Percentiles rank a stretch among this genome's conserved stretches.
These are phyloP conservation scores for Megaceryle maxima DNA, from an alignment of 2,113 vertebrate species.

Conservation along the genomic window DNA sequence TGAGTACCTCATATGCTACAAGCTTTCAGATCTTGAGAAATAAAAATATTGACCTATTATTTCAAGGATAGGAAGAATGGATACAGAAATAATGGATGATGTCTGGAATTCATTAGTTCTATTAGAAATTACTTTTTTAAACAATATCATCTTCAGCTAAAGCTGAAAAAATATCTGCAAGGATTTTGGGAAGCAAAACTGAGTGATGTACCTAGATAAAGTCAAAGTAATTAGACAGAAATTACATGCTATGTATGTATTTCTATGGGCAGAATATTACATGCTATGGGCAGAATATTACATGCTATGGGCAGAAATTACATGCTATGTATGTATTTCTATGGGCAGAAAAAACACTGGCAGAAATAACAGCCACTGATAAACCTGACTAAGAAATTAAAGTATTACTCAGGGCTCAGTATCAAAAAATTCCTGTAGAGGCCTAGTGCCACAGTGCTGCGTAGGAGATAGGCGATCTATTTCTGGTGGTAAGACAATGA, in stretches of 20 bases:
- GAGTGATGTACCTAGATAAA: neutral
- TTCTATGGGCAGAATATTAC: neutral
- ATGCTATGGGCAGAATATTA: neutral
- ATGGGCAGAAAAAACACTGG: neutral
- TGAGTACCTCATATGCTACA: neutral
- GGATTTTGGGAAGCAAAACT: neutral
- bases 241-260: too few species aligned
- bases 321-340: too few species aligned
- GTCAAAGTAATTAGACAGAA: neutral
- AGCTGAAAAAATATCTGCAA: neutral
- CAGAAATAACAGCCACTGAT: neutral
- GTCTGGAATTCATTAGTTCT: neutral
- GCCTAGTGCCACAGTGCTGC: slow-evolving; percentile 20
- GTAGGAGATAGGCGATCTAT: slow-evolving; percentile 48
- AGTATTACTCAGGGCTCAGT: slow-evolving; percentile 28
- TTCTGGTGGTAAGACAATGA: slow-evolving; percentile 47
- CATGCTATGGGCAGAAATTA: too few species aligned
- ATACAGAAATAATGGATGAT: neutral
- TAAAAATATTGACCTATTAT: neutral
- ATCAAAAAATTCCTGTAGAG: slow-evolving; percentile 27
- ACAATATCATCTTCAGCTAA: neutral
- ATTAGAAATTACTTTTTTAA: neutral
- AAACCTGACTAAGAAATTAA: slow-evolving; percentile 4
- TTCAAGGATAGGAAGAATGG: neutral
- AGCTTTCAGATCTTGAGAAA: neutral